phyloP scores from a whole-genome alignment of 2,888 invertebrate species.

The Monochamus alternatus region DNA sequence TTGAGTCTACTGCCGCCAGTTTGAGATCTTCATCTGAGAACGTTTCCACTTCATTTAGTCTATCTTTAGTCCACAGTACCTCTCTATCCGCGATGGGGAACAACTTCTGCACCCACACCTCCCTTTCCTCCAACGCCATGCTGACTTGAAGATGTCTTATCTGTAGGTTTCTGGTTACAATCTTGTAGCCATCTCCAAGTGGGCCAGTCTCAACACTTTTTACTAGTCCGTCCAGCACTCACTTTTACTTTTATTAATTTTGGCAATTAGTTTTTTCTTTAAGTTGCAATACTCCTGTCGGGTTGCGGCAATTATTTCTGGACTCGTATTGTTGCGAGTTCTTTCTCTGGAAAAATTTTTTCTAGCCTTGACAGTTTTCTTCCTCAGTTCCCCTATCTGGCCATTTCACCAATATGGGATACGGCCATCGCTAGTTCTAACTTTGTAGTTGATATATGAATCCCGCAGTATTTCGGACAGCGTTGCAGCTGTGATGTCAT shows the following conservation, averaged over 20 bases:
- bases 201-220: not conserved
- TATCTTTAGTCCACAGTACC: not conserved
- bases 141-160: not conserved
- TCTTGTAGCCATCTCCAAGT: not conserved
- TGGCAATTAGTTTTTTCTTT: not conserved
- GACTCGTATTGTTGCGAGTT: not conserved
- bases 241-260: not conserved
- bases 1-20: not conserved
- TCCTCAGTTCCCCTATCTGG: not conserved
- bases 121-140: not conserved
- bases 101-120: not conserved
- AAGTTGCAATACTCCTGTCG: not conserved
- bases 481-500: too few relatives aligned
- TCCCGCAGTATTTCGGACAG: not conserved
- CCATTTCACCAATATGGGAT: not conserved
- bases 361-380: not conserved
- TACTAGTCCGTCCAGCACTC: not conserved
- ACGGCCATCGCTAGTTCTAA: not conserved
- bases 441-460: not conserved
- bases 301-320: not conserved
- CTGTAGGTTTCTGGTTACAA: not conserved
- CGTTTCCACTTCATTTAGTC: not conserved
- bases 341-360: not conserved
- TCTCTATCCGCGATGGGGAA: not conserved
- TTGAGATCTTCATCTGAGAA: not conserved